These are phyloP conservation scores for Gorsachius magnificus DNA, from an alignment of 2,797 vertebrate genomes.

Conservation along the genomic window DNA sequence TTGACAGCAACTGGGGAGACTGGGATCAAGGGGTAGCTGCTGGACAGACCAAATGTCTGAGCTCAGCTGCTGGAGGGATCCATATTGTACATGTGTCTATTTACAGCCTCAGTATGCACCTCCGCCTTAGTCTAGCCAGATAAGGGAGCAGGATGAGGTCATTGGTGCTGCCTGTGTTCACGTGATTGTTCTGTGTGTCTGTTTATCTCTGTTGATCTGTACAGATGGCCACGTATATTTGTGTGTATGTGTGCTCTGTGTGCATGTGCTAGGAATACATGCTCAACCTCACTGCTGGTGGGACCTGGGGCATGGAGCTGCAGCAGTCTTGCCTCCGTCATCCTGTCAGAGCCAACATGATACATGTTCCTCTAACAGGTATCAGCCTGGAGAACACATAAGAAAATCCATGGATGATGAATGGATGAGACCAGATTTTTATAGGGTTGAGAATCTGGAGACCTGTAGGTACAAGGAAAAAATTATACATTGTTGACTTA, in stretches of 20 bases:
- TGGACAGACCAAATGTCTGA: not conserved
- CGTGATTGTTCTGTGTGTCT: not conserved
- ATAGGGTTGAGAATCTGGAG: not conserved
- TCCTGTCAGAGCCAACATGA: accelerated
- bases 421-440: not conserved
- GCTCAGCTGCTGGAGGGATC: not conserved
- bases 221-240: accelerated
- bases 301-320: not conserved
- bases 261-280: not conserved
- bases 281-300: not conserved
- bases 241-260: too few relatives aligned
- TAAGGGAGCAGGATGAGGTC: not conserved
- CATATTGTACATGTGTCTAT: not conserved
- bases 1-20: not conserved
- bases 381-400: not conserved
- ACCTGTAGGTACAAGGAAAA: not conserved
- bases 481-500: not conserved
- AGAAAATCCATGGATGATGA: not conserved
- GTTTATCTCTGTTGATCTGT: not conserved
- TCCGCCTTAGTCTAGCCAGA: not conserved
- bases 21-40: not conserved
- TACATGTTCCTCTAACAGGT: not conserved
- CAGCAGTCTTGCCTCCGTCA: not conserved
- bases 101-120: not conserved
- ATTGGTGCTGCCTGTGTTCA: not conserved